Percentiles rank a stretch among this genome's conserved stretches.
Conservation (phyloP, 2,888 invertebrate genomes). For the Malachius bipustulatus region DNA sequence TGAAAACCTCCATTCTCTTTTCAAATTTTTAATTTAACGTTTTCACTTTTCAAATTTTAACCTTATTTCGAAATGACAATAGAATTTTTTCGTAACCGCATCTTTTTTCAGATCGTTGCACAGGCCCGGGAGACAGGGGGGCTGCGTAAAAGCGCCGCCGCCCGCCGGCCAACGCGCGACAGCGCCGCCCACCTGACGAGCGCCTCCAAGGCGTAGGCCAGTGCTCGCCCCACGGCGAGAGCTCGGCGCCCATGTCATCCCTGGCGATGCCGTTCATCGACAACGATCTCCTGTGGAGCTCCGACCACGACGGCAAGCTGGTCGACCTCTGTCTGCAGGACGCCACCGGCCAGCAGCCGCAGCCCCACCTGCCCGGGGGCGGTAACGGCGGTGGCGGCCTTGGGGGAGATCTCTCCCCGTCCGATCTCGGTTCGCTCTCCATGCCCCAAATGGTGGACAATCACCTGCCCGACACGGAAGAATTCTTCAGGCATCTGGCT, state of each 20-base stretch:
- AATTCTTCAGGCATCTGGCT: slow-evolving; percentile 69
- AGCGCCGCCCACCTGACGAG: slow-evolving; percentile 5
- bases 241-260: slow-evolving; percentile 45
- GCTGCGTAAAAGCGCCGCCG: too few species aligned
- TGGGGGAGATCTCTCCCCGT: slow-evolving; percentile 58
- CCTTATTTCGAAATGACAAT: too few species aligned
- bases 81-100: too few species aligned
- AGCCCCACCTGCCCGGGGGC: slow-evolving; percentile 35
- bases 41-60: too few species aligned
- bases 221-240: too few species aligned
- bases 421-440: slow-evolving; percentile 58
- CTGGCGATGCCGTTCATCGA: slow-evolving; percentile 92
- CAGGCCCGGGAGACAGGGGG: too few species aligned
- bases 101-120: too few species aligned
- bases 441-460: slow-evolving; percentile 47
- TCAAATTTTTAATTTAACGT: too few species aligned
- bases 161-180: slow-evolving; percentile 3
- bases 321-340: slow-evolving; percentile 78
- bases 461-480: slow-evolving; percentile 51
- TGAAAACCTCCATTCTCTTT: too few species aligned
- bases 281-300: slow-evolving; percentile 89
- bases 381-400: slow-evolving; percentile 31
- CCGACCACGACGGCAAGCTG: slow-evolving; percentile 90
- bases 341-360: slow-evolving; percentile 45
- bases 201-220: slow-evolving; percentile 38